Conservation (phyloP, 2,888 invertebrate genomes). For the Himalopsyche japonica region DNA sequence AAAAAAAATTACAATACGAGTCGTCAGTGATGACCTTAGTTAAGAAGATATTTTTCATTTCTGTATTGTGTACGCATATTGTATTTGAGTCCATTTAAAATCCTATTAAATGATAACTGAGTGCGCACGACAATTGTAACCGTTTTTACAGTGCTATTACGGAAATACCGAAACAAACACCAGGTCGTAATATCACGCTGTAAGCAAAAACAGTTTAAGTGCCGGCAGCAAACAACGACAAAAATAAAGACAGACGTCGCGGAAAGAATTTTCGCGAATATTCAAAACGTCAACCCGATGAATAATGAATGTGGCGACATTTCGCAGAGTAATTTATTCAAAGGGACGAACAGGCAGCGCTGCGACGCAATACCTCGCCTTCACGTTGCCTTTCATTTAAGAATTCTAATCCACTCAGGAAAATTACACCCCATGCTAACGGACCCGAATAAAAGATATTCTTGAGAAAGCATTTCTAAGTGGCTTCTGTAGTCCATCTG, state of each 20-base stretch:
- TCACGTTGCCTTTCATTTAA: background rate
- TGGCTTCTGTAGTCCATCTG: too few relatives aligned
- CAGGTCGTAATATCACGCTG: background rate
- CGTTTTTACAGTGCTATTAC: background rate
- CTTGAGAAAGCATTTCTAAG: too few relatives aligned
- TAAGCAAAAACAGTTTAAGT: background rate
- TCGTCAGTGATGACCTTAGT: too few relatives aligned
- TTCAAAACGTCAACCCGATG: background rate
- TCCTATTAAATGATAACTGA: too few relatives aligned
- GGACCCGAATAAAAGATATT: too few relatives aligned
- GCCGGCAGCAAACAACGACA: background rate
- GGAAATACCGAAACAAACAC: background rate
- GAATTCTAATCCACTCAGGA: background rate
- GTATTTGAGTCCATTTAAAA: too few relatives aligned
- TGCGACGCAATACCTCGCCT: background rate
- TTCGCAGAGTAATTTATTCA: background rate
- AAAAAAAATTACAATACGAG: too few relatives aligned
- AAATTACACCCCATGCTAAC: background rate
- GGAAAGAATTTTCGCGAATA: background rate
- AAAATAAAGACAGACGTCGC: background rate
- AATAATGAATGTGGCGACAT: conserved; percentile 1
- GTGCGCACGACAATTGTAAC: too few relatives aligned
- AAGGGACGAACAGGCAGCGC: background rate
- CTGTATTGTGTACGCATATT: too few relatives aligned
- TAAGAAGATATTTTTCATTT: too few relatives aligned